Evolutionary conservation across 2,888 invertebrate species (phyloP), one percentile per base, ranked within the genome.

Genomic region (Thymelicus acteon): DNA sequence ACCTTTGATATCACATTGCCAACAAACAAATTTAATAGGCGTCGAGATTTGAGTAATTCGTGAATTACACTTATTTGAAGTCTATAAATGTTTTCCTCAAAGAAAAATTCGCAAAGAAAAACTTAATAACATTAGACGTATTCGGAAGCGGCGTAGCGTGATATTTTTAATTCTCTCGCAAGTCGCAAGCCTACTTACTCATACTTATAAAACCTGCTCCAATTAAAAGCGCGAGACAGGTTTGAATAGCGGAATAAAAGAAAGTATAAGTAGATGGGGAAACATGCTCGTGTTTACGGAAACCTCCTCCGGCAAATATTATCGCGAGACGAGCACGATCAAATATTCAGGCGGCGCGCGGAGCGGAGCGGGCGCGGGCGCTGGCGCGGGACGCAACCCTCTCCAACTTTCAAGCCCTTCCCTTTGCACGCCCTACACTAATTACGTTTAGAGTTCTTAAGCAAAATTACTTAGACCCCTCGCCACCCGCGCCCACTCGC

Each of bases 381-480:
- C 64, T 80, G 84, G 85, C 81, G 86, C 87, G 89, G 87, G 86
- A 86, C 85, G 87, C 91, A 95, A 95, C 95, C 95, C 95, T 95
- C 95, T 95, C 95, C 89, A 92, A 93, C 85, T 94, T 93, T 94
- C 94, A 94, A 94, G 94, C 94, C 94, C 94, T 94, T 94, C 94
- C 94, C 94, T 93, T 92, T 92, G 94, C 94, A 93, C 94, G 94
- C 95, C 94, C 94, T 92, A 92, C 94, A 95, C 95, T 95, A 95
- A 95, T 95, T 95, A 95, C 95, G 95, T 95, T 95, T 95, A 95
- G 95, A 94, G 95, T 95, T 95, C 95, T 95, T 95, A 95, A 95
- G 94, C 94, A 94, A 95, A 95, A 95, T 95, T 95, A 95, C 95
- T 95, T 95, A 95, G 95, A 93, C 95, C 95, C 92, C 93, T 90